These are phyloP conservation scores for Rhogogaster chlorosoma DNA, from an alignment of 2,888 invertebrate genomes.

Conservation along the genomic window DNA sequence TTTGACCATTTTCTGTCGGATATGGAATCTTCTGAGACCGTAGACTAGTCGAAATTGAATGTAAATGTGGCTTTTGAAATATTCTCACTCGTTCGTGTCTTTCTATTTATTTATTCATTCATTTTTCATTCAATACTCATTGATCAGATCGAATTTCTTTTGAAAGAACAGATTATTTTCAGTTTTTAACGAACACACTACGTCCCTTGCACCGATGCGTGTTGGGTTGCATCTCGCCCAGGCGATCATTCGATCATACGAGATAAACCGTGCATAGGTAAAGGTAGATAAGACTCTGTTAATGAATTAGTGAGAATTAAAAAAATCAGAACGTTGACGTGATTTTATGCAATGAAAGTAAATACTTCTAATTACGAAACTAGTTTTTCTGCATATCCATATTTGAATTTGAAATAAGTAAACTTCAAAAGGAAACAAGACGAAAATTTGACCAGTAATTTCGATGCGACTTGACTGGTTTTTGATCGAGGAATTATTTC, in stretches of 20 bases:
- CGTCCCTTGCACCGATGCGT: not conserved
- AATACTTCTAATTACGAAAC: not conserved
- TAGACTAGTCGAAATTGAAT: not conserved
- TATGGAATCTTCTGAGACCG: not conserved
- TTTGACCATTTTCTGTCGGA: not conserved
- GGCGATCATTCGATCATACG: not conserved
- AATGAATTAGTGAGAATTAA: not conserved
- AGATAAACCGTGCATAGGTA: not conserved
- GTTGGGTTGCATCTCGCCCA: conserved; percentile 7
- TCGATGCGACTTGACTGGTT: not conserved
- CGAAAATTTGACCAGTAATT: not conserved
- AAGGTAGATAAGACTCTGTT: not conserved
- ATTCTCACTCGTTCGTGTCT: not conserved
- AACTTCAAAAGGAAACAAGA: not conserved
- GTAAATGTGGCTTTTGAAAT: not conserved
- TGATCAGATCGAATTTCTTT: not conserved
- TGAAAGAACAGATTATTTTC: not conserved
- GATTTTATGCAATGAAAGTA: not conserved
- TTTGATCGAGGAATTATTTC: not conserved
- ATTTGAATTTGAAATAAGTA: not conserved
- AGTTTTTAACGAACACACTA: not conserved
- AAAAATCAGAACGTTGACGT: not conserved
- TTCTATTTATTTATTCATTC: not conserved
- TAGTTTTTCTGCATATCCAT: not conserved
- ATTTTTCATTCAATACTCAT: not conserved